Evolutionary conservation across 2,888 invertebrate genomes (phyloP), one percentile per base, ranked within the genome.

Genomic region (Ophioninae sp.): DNA sequence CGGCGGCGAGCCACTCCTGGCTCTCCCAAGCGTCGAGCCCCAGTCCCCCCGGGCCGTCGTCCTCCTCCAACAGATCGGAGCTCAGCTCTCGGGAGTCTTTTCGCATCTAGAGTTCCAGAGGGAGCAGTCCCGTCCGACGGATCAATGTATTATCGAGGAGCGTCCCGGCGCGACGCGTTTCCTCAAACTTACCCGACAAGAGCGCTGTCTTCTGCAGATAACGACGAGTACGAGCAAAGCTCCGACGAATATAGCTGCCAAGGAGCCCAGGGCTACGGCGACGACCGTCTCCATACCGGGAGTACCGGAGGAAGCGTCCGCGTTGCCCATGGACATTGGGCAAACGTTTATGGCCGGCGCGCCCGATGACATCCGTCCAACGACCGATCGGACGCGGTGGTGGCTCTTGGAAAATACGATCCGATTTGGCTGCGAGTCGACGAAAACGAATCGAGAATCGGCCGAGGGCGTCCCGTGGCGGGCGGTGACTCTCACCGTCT

Each of bases 231-330:
- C 95, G 56, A 95, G 91, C 83, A 96, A 93, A 8, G 96, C 95
- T 77, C 95, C 95, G 64, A 96, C 92, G 91, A 96, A 96, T 84
- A 96, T 95, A 37, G 95, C 95, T 75, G 95, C 94, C 61, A 96
- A 93, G 7, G 95, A 95, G 64, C 95, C 95, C 86, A 96, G 94
- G 59, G 96, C 95, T 68, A 96, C 94, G 44, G 95, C 95, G 61
- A 96, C 95, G 67, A 96, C 94, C 85, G 95, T 94, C 91, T 96
- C 96, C 94, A 96, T 95, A 86, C 93, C 94, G 81, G 93, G 88
- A 51, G 88, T 85, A 69, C 89, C 88, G 58, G 87, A 79, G 8
- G 88, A 84, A 6, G 90, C 81, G 81, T 87, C 90, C 65, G 88
- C 86, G 85, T 89, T 91, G 76, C 87, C 90, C 83, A 91, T 88